phyloP scores from a whole-genome alignment of 1,140 invertebrate genomes.

The Lordiphosa mommai region DNA sequence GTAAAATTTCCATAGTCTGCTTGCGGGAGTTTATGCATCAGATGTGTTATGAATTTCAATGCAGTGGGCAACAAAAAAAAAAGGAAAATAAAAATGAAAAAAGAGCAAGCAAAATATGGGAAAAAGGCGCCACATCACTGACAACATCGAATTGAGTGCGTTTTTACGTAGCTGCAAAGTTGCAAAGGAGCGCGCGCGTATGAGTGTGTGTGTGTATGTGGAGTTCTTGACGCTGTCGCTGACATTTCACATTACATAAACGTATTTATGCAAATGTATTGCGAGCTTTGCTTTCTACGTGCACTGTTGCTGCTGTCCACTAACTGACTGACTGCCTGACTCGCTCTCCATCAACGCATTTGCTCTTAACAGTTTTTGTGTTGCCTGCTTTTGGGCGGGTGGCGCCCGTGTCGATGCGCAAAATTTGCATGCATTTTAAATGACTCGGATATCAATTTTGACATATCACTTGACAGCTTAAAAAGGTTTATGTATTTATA shows the following conservation, averaged over 20 bases:
- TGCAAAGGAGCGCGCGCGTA: conserved; percentile 8
- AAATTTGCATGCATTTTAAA: conserved; percentile 78
- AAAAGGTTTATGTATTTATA: conserved; percentile 78
- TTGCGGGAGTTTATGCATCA: conserved; percentile 70
- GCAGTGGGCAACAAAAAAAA: conserved; percentile 23
- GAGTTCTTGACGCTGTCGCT: conserved; percentile 60
- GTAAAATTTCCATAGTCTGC: conserved; percentile 66
- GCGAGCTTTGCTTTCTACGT: conserved; percentile 59
- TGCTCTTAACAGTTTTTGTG: conserved; percentile 4
- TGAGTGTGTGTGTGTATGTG: not conserved
- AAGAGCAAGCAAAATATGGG: not conserved
- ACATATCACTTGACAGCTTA: conserved; percentile 78
- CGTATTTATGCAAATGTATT: conserved; percentile 72
- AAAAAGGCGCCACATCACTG: conserved; percentile 9
- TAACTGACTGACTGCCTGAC: conserved; percentile 39
- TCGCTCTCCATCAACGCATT: conserved; percentile 2
- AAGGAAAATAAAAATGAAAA: conserved; percentile 1
- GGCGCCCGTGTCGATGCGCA: conserved; percentile 51
- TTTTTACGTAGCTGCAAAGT: conserved; percentile 36
- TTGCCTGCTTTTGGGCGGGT: conserved; percentile 12
- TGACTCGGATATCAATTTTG: conserved; percentile 78
- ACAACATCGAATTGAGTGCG: conserved; percentile 38
- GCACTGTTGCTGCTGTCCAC: conserved; percentile 33
- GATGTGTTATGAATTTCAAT: conserved; percentile 76
- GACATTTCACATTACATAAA: conserved; percentile 76